phyloP scores from a whole-genome alignment of 2,797 vertebrate species.

The Diplodus puntazzo region DNA sequence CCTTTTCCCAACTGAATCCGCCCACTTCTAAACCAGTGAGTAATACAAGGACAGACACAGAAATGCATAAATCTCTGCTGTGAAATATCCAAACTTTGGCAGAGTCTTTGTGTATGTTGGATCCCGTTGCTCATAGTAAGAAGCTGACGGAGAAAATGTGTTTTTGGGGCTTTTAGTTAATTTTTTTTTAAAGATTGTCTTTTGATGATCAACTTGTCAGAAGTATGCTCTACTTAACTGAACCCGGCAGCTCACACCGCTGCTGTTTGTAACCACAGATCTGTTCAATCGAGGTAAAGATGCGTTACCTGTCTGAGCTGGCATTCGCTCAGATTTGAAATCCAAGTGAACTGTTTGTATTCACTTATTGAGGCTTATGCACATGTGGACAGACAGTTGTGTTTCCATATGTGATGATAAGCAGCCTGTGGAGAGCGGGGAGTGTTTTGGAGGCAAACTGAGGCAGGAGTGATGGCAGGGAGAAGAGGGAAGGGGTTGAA shows the following conservation, averaged over 20 bases:
- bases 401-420: constrained; percentile 21
- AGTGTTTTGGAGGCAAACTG: constrained; percentile 46
- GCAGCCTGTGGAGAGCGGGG: constrained; percentile 29
- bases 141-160: background rate
- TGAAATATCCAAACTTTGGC: background rate
- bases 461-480: constrained; percentile 28
- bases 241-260: constrained; percentile 10
- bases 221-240: too few relatives aligned
- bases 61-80: background rate
- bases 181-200: constrained; percentile 17
- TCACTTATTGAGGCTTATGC: constrained; percentile 2
- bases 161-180: background rate
- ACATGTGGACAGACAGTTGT: constrained; percentile 17
- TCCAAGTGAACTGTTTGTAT: background rate
- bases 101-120: background rate
- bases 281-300: constrained; percentile 1
- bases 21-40: background rate
- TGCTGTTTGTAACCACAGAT: constrained; percentile 12
- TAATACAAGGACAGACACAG: background rate
- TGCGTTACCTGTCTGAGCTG: background rate
- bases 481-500: constrained; percentile 26
- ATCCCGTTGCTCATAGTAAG: background rate
- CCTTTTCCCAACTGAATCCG: background rate
- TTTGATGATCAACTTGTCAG: background rate
- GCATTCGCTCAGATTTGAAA: constrained; percentile 27